Base-by-base conservation (phyloP, 2,888 invertebrate genomes). In the Acrobasis consociella region DNA sequence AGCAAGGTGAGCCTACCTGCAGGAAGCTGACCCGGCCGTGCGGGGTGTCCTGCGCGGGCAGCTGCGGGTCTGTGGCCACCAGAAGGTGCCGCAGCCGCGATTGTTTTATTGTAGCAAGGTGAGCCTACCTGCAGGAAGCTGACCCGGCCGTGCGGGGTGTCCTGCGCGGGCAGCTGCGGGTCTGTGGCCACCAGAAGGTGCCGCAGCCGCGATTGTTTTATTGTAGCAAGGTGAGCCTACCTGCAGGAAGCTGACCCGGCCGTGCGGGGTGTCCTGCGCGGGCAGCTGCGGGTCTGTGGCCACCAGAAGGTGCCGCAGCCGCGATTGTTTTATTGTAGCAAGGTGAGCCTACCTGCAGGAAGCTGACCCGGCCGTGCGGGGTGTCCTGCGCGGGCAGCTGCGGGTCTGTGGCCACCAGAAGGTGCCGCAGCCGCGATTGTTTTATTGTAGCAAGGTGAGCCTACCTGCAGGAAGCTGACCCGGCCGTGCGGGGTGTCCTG, bases 121-220 rank as follows among this genome's bases (percentile, higher is more conserved):
- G 7, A 39, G 7, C 9, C 39, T 31, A 89, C 93, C 85, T 94
- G 94, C 37, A 96, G 87, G 77, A 97, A 97, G 71, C 94, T 94
- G 0, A 97, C 96, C 1, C 92, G 87, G 0, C 98, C 98, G 76
- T 96, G 95, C 0, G 96, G 95, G 0, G 97, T 96, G 53, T 93
- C 87, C 0, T 95, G 92, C 1, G 93, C 87, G 2, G 93, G 91
- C 17, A 99, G 89, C 75, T 97, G 97, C 0, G 96, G 94, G 86
- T 99, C 99, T 31, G 94, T 94, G 0, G 96, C 95, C 89, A 99
- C 97, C 46, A 99, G 90, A 93, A 99, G 95, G 86, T 98, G 98
- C 15, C 86, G 70, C 42, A 89, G 70, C 8, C 85, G 72, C 5
- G 78, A 74, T n/a, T n/a, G n/a, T n/a, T n/a, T n/a, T n/a, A n/a